Evolutionary conservation across 1,140 invertebrate species (phyloP), one percentile per base, ranked within the genome.

Genomic region (Lasaia peninsularis): DNA sequence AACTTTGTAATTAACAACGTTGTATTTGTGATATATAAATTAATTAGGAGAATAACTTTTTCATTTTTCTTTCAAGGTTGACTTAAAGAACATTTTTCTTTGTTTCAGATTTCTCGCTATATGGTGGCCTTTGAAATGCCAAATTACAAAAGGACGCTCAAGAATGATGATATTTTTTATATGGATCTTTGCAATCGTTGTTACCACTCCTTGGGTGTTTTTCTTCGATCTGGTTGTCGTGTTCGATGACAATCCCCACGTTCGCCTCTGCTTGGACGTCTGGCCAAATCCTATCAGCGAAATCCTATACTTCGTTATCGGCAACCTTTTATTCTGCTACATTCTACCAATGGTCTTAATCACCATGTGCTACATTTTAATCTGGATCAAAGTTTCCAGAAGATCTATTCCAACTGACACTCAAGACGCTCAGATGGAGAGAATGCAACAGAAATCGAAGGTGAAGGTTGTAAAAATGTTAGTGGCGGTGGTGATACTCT

Each of bases 381-480:
- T 99, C 58, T 98, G 96, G 94, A 93, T 97, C 62, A 96, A 96
- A 78, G 97, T 98, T 0, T 98, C 94, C 90, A 93, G 94, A 33
- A 89, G 97, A 10, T 90, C 95, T 56, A 97, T 98, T 58, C 97
- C 96, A 0, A 96, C 95, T 0, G 96, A 97, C 67, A 95, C 96
- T 0, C 96, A 97, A 78, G 96, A 97, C 80, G 95, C 95, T 0
- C 95, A 96, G 75, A 96, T 97, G 93, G 95, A 98, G 77, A 91
- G 94, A 34, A 95, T 96, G 92, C 95, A 96, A 81, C 96, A 97
- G 71, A 96, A 97, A 84, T 97, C 96, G 9, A 98, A 97, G 89
- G 94, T 95, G 14, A 97, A 98, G 80, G 98, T 98, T 14, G 95
- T 99, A 3, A 98, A 98, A 88, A 99, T 99, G 98, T 89, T 99